A percentile compares a stretch with the other conserved stretches of the same genome.
These are phyloP conservation scores for Bursaphelenchus mucronatus DNA, from an alignment of 1,140 invertebrate species.

Conservation along the genomic window DNA sequence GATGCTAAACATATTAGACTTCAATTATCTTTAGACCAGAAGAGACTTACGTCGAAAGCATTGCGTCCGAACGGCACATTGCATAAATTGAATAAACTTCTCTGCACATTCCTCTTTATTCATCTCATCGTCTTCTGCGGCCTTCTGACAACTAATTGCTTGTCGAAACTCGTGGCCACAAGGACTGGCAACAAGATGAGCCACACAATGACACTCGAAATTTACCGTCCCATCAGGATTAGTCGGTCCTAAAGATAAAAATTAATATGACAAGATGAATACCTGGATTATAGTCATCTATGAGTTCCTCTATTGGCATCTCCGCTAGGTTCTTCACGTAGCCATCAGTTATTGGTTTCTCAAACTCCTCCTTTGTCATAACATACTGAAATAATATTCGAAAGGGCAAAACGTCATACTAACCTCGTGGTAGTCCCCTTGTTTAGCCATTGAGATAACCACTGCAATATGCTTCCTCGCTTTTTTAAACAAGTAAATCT, in stretches of 20 bases:
- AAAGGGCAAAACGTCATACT: conserved; percentile 9
- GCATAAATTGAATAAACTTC: conserved; percentile 54
- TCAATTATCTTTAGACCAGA: not conserved
- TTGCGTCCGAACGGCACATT: conserved; percentile 50
- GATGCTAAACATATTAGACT: conserved; percentile 23
- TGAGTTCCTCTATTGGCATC: conserved; percentile 37
- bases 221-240: conserved; percentile 55
- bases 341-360: conserved; percentile 42
- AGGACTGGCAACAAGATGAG: conserved; percentile 54
- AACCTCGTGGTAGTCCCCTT: too few species aligned
- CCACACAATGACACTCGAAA: conserved; percentile 58
- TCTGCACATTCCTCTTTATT: conserved; percentile 53
- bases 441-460: too few species aligned
- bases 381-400: conserved; percentile 28
- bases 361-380: conserved; percentile 45
- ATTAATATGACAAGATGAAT: not conserved
- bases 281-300: conserved; percentile 53
- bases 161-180: conserved; percentile 54
- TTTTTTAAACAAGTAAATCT: too few species aligned
- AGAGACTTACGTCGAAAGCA: conserved; percentile 42
- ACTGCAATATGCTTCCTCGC: too few species aligned
- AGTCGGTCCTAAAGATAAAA: conserved; percentile 43
- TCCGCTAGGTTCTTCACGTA: conserved; percentile 36
- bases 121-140: conserved; percentile 36
- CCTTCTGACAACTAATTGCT: conserved; percentile 55